Evolutionary conservation across 2,888 invertebrate genomes (phyloP), one percentile per base, ranked within the genome.

Genomic region (Brachycybe producta): DNA sequence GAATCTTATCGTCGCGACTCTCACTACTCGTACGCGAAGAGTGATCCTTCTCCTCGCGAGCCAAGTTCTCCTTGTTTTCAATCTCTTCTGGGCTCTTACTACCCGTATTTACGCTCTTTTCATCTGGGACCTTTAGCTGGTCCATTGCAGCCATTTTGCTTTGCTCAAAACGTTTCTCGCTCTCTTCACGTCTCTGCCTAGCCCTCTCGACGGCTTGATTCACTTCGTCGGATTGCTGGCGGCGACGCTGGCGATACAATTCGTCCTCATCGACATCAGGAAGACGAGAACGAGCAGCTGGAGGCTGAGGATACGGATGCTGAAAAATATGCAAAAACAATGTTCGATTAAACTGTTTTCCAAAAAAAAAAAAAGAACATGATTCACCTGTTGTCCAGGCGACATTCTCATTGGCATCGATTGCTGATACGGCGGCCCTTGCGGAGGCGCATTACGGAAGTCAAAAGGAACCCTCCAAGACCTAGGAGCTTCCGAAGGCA

Each of bases 121-220:
- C 41, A 41, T 41, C 41, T 52, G 28, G 5, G 50, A 81, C 65
- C 61, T 82, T 82, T n/a, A n/a, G n/a, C 59, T 80, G 80, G 35
- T 75, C 75, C 21, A 36, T 17, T 21, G 78, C 65, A 69, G 75
- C 65, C 24, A 62, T 63, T 58, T 77, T 78, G 13, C 73, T 73
- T 61, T 80, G 78, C 59, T 74, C 73, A 34, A 53, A 60, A 13
- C 59, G 56, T 52, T 86, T 81, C 62, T 90, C 88, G 62, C 88
- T 90, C 62, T 90, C 87, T 62, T 88, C 87, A 60, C 87, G 83
- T 26, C 85, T 76, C 62, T 82, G 83, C 49, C 83, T 79, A 0
- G 87, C 88, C 26, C 87, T 75, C 58, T 85, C 86, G 15, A 86
- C 82, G 1, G 82, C 84, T 51, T 79, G 77, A 8, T 81, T 80